Base-by-base conservation (phyloP, 2,113 vertebrate species). In the Electrona antarctica region DNA sequence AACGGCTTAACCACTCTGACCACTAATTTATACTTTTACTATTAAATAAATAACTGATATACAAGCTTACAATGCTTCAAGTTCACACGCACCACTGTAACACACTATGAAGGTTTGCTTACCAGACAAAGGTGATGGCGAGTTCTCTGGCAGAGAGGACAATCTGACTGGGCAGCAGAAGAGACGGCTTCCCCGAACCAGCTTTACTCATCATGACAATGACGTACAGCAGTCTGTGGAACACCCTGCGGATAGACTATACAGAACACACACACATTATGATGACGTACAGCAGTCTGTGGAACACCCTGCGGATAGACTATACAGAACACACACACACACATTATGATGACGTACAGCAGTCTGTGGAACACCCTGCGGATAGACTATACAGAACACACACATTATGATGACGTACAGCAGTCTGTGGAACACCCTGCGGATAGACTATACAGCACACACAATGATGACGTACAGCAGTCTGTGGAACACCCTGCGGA, bases 141-240 rank as follows among this genome's bases (percentile, higher is more conserved):
- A 92, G 93, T 74, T 94, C 92, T 51, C 94, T 94, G 69, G 90
- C 82, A 3, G 52, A 58, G 62, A 94, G 73, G 60, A 87, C 76
- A 0, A 91, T 67, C 6, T 94, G 87, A 0, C 83, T 93, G 57
- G 92, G 79, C 0, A 79, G 3, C 0, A 95, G 88, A 0, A 91
- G 84, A 0, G 79, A 4, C 0, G 15, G 33, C n/a, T 80, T 91
- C 41, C 92, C 79, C 0, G 81, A 52, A 7, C 58, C 71, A 0
- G 69, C 83, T 47, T 86, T 89, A 33, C 87, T 91, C 88, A 95
- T 83, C 97, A 99, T 97, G 52, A 99, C 80, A 60, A 98, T 89
- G 4, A 97, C 87, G 3, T 76, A 92, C 45, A 98, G 93, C 28
- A 98, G 81, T 0, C 28, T 82, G 48, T 93, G 92, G 84, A 98